Percentiles rank a stretch among this genome's conserved stretches.
Conservation (phyloP, 2,888 invertebrate genomes). For the Amiota communis region DNA sequence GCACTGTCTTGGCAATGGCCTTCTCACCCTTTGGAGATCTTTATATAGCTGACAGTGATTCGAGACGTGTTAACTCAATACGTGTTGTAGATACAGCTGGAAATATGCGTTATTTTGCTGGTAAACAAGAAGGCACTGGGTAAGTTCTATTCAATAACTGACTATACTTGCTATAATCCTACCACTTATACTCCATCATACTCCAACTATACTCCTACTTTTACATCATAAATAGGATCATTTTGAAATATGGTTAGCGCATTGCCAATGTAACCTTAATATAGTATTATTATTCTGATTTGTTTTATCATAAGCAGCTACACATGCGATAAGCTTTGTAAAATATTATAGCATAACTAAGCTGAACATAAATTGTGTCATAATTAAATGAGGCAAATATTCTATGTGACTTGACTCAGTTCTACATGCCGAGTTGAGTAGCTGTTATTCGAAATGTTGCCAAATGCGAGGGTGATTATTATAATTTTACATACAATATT, state of each 20-base stretch:
- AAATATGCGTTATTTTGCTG: constrained; percentile 92
- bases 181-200: no score
- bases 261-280: not conserved
- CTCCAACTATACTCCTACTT: not conserved
- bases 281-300: not conserved
- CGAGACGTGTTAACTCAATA: constrained; percentile 86
- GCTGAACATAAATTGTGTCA: not conserved
- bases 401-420: not conserved
- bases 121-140: constrained; percentile 79
- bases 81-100: constrained; percentile 91
- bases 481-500: no score
- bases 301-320: not conserved
- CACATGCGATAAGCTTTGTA: not conserved
- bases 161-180: not conserved
- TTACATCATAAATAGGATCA: not conserved
- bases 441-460: no score
- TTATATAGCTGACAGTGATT: constrained; percentile 94
- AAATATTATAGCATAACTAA: constrained; percentile 6
- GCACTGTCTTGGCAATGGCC: constrained; percentile 90
- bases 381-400: constrained; percentile 18
- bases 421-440: not conserved
- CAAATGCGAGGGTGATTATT: no score
- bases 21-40: constrained; percentile 94
- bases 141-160: constrained; percentile 53
- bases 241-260: no score